phyloP scores from a whole-genome alignment of 2,113 vertebrate species.

The Arizona elegans region DNA sequence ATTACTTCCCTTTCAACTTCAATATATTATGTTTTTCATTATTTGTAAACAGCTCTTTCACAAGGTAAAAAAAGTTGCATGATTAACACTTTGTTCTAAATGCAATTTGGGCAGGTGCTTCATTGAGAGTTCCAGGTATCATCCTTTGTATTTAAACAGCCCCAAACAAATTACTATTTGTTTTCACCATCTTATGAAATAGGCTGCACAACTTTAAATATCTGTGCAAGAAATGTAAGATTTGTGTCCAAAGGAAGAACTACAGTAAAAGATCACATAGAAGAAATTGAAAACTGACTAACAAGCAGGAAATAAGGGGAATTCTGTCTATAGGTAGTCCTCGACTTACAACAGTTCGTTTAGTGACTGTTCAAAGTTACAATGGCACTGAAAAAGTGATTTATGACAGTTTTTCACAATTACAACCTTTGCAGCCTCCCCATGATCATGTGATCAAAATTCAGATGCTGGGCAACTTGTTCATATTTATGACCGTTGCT shows the following conservation, averaged over 20 bases:
- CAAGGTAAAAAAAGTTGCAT: constrained; percentile 63
- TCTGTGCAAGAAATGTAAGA: background rate
- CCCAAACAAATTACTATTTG: background rate
- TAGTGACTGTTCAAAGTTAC: background rate
- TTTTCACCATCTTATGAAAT: background rate
- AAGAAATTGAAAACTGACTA: background rate
- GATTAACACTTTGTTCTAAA: constrained; percentile 57
- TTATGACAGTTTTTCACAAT: background rate
- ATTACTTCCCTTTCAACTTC: constrained; percentile 50
- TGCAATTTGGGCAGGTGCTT: constrained; percentile 54
- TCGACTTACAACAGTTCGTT: background rate
- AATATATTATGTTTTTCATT: constrained; percentile 64
- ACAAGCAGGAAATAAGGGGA: background rate
- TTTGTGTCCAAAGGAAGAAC: background rate
- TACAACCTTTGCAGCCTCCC: background rate
- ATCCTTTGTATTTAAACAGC: background rate
- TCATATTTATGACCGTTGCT: background rate
- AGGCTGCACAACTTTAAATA: background rate
- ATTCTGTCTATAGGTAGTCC: background rate
- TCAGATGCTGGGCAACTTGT: background rate
- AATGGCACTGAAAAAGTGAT: background rate
- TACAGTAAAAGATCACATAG: accelerated
- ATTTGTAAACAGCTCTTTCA: constrained; percentile 70
- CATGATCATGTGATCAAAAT: background rate
- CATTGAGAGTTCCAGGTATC: constrained; percentile 25